These are phyloP conservation scores for Hypotaenidia philippensis DNA, from an alignment of 2,797 vertebrate species.

Conservation along the genomic window DNA sequence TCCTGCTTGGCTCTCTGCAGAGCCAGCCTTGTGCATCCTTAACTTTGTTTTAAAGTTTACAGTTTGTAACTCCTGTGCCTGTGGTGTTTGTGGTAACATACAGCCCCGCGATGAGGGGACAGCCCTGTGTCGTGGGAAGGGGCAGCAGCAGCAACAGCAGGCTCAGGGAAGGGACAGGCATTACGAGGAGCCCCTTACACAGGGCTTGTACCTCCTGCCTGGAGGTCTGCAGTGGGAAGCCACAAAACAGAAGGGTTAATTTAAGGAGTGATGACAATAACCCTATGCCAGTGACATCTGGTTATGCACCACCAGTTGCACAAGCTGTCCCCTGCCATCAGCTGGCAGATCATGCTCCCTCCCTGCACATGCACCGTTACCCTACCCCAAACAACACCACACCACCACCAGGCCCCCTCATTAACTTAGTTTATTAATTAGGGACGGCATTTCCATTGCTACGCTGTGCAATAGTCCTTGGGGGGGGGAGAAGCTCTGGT, in stretches of 20 bases:
- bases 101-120: rapidly evolving
- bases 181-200: background rate
- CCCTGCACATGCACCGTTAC: background rate
- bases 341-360: background rate
- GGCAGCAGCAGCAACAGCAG: background rate
- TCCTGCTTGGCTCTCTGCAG: rapidly evolving
- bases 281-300: background rate
- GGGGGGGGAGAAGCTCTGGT: background rate
- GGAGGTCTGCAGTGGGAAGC: rapidly evolving
- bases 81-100: background rate
- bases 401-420: background rate
- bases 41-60: background rate
- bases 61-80: background rate
- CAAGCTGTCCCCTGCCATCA: background rate
- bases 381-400: background rate
- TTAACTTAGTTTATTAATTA: slow-evolving; percentile 81
- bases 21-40: background rate
- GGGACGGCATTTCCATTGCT: slow-evolving; percentile 48
- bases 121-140: rapidly evolving
- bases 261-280: background rate
- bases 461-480: background rate
- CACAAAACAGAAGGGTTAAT: background rate
- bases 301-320: background rate
- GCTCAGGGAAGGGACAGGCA: background rate
- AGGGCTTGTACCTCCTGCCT: background rate